A percentile compares a stretch with the other conserved stretches of the same genome.
Conservation (phyloP, 2,113 vertebrate genomes). For the Gallinago undulata region DNA sequence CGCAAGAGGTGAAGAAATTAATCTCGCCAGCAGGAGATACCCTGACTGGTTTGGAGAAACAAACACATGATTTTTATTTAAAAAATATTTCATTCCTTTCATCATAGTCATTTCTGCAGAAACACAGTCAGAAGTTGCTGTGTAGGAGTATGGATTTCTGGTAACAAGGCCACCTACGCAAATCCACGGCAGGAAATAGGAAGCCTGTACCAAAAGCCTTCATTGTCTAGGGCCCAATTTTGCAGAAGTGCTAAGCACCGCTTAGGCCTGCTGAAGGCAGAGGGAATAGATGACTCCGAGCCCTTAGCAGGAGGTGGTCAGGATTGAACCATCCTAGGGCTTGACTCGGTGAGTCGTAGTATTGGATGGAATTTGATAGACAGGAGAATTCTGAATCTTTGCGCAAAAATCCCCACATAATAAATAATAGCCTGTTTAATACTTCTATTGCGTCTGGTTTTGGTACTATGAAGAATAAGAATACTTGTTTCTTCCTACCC, state of each 20-base stretch:
- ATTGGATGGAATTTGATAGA: not conserved
- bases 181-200: slow-evolving; percentile 65
- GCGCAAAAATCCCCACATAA: not conserved
- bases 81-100: slow-evolving; percentile 57
- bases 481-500: not conserved
- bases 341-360: not conserved
- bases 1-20: not conserved
- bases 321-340: not conserved
- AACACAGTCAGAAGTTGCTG: slow-evolving; percentile 74
- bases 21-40: not conserved
- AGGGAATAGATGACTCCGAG: not conserved
- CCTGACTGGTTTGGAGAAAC: slow-evolving; percentile 17
- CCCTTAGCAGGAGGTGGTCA: not conserved
- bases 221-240: slow-evolving; percentile 24
- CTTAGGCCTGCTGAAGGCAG: not conserved
- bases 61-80: slow-evolving; percentile 36
- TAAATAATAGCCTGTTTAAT: slow-evolving; percentile 25
- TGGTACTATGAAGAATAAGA: not conserved
- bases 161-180: slow-evolving; percentile 72
- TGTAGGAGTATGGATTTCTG: slow-evolving; percentile 73
- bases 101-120: slow-evolving; percentile 77
- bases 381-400: not conserved
- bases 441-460: not conserved
- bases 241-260: not conserved
- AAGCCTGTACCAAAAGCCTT: slow-evolving; percentile 54